Evolutionary conservation across 2,888 invertebrate species (phyloP).

Genomic region (Willowsia nigromaculata): DNA sequence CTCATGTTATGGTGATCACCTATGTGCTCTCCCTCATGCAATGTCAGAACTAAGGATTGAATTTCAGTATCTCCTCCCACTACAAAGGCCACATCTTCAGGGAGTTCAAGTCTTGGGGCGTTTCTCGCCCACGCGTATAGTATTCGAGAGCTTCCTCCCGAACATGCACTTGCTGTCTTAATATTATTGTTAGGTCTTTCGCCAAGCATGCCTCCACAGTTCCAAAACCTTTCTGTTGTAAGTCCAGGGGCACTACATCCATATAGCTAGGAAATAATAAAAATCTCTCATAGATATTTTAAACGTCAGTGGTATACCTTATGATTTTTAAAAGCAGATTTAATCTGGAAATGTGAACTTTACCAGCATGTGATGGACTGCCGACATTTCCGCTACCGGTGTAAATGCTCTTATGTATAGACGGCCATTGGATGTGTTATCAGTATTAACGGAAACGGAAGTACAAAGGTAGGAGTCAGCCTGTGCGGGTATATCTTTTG

Average conservation of each 20-base stretch:
- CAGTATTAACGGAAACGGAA: not conserved
- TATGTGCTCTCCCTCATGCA: constrained; percentile 87
- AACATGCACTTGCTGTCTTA: not conserved
- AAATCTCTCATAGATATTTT: not conserved
- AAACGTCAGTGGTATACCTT: no score
- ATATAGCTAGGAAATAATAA: constrained; percentile 83
- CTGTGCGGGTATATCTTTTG: not conserved
- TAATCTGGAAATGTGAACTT: not conserved
- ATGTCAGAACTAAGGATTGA: constrained; percentile 94
- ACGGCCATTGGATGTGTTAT: not conserved
- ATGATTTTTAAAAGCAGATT: no score
- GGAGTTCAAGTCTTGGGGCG: constrained; percentile 89
- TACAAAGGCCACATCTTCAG: constrained; percentile 93
- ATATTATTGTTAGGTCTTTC: not conserved
- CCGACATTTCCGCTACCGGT: constrained; percentile 93
- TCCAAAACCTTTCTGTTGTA: constrained; percentile 85
- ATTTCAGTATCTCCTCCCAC: constrained; percentile 91
- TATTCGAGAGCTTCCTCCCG: constrained; percentile 83
- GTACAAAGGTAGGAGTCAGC: not conserved
- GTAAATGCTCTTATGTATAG: constrained; percentile 83
- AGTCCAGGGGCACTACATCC: constrained; percentile 91
- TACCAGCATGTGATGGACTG: constrained; percentile 92
- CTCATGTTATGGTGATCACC: not conserved
- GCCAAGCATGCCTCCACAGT: constrained; percentile 27
- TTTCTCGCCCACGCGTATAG: constrained; percentile 97